Percentiles rank a stretch among this genome's conserved stretches.
Conservation (phyloP, 1,140 invertebrate genomes). For the Diploscapter pachys region DNA sequence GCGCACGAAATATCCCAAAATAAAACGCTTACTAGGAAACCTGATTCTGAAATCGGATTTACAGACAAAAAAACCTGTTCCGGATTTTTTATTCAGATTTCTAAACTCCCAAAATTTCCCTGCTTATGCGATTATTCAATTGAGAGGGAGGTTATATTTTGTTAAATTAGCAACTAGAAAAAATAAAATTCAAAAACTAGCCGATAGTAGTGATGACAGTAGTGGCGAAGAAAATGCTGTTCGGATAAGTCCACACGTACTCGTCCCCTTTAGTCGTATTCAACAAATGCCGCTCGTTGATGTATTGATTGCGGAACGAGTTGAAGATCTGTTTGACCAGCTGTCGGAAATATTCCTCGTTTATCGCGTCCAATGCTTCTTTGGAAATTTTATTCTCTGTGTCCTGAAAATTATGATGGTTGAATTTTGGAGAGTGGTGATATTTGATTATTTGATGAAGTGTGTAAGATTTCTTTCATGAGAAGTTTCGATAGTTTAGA, state of each 20-base stretch:
- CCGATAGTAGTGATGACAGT: conserved; percentile 59
- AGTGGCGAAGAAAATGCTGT: conserved; percentile 58
- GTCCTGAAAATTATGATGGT: conserved; percentile 13
- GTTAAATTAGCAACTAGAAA: neutral
- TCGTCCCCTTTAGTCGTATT: conserved; percentile 53
- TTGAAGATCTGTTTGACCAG: conserved; percentile 27
- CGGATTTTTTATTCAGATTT: too few relatives aligned
- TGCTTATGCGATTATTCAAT: too few relatives aligned
- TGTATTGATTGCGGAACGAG: conserved; percentile 56
- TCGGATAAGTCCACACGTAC: conserved; percentile 55
- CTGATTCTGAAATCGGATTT: too few relatives aligned
- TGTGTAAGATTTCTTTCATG: neutral
- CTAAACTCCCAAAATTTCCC: too few relatives aligned
- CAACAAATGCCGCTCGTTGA: conserved; percentile 54
- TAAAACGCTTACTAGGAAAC: too few relatives aligned
- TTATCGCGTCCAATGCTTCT: conserved; percentile 55
- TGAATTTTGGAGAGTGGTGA: neutral
- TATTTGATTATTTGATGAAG: neutral
- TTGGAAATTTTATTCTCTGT: conserved; percentile 50
- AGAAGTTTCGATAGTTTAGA: neutral
- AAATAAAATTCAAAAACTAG: conserved; percentile 7
- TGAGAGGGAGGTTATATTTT: too few relatives aligned
- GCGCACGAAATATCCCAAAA: too few relatives aligned
- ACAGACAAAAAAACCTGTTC: too few relatives aligned
- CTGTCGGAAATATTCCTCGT: conserved; percentile 57